Evolutionary conservation across 2,113 vertebrate genomes (phyloP), one percentile per base, ranked within the genome.

Genomic region (Tyrannus savana): DNA sequence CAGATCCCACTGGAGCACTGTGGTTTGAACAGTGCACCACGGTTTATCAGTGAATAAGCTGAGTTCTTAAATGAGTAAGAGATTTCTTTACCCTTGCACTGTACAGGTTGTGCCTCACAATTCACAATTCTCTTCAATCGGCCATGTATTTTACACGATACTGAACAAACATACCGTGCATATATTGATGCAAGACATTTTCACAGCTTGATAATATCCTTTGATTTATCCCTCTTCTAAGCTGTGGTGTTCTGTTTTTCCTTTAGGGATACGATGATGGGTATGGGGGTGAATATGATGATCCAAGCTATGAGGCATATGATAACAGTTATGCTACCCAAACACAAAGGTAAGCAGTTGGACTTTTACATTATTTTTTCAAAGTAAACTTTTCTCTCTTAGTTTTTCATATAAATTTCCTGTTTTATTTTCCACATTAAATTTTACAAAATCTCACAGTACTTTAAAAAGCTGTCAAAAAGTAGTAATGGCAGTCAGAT

Each of bases 231-330:
- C 33, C 19, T 78, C 22, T 84, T 62, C 72, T 92, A 44, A 97
- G 74, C 53, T 82, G 15, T 66, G 19, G 30, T 80, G 18, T 80
- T 95, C 63, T 62, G 2, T 62, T 87, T 91, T 96, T 84, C 37
- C 95, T 77, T 62, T 94, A 99, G 99, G 98, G 98, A 50, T 99
- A 99, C 2, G 99, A 99, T 97, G 99, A 99, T 78, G 99, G 99
- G 72, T 99, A 99, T 46, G 99, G 98, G 27, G 99, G 98, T 78
- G 99, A 99, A 97, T 99, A 99, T 79, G 99, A 99, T 49, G 99
- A 99, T 39, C 98, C 99, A 92, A 98, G 98, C 94, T 99, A 99
- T 55, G 99, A 99, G 85, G 90, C 98, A 18, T 99, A 99, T 77
- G 99, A 99, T 39, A 99, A 98, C 81, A 99, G 97, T 96, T 99